Evolutionary conservation across 2,797 vertebrate species (phyloP), one percentile per base, ranked within the genome.

Genomic region (Agapornis canus): DNA sequence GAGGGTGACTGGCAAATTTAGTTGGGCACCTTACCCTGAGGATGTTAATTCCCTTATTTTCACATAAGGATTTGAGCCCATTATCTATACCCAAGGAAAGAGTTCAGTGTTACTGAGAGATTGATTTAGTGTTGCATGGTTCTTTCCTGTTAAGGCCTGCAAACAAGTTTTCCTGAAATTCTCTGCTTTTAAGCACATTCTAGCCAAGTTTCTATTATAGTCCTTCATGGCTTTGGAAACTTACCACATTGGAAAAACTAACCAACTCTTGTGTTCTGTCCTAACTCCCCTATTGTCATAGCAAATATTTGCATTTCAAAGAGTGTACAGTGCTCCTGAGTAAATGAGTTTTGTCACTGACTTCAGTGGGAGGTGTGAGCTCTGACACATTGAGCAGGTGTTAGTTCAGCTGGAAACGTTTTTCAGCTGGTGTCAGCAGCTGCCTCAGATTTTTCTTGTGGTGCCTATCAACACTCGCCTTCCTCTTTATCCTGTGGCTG

Each of bases 321-420:
- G 51, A 68, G 49, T 17, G 19, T 35, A 22, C 48, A 40, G 13
- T 23, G 19, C 39, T 92, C 26, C 19, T 6, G 14, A 54, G 85
- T 49, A 68, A 95, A 57, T n/a, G 3, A 60, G 23, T 81, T 90
- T 83, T 94, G 78, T 95, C 54, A 70, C 52, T 80, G 64, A 42
- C 57, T 90, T 78, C 61, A 68, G 69, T 29, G 59, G 65, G 88
- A 93, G 85, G 60, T 81, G 71, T 82, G 91, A 94, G 76, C 68
- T 90, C 66, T 92, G 82, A 39, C 52, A 85, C 78, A 69, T 59
- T 4, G 6, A 94, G 54, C 61, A 83, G 79, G 73, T 96, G 39
- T 66, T 96, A 78, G 49, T 82, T 94, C 89, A 94, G 54, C 83
- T 92, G 87, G 91, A 86, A 95, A 59, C 13, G 23, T 73, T 54